Evolutionary conservation across 2,888 invertebrate species (phyloP), one percentile per base, ranked within the genome.

Genomic region (Phasia obesa): DNA sequence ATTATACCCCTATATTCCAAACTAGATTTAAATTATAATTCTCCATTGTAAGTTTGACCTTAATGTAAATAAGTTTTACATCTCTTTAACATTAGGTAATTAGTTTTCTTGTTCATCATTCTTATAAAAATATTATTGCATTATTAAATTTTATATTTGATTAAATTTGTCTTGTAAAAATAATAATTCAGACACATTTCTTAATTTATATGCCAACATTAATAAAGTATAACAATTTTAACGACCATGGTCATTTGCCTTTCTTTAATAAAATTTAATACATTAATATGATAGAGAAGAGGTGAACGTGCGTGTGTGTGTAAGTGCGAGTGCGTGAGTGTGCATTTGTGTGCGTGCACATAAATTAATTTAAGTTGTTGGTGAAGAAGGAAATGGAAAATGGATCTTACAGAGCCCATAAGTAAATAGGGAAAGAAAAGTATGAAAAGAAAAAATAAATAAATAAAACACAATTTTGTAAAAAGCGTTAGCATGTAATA

Each of bases 211-310:
- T 59, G 9, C 13, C 51, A 53, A 53, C 31, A 76, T 53, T 53
- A 76, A 60, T 60, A 57, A 53, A 53, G 13, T 70, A 44, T 53
- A 53, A 51, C 55, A 65, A 25, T 64, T 77, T 57, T 42, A 74
- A 51, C 44, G 57, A 69, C 60, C 51, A 59, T 35, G 69, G 73
- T 53, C 64, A 70, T 78, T 73, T 64, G 78, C 69, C 53, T 69
- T 71, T 67, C 25, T 51, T 74, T 31, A 57, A 73, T 82, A 77
- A 55, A 69, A 64, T 69, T 77, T 59, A 59, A 69, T 64, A 62
- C 51, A 70, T 38, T 69, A 57, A 60, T 19, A 17, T 19, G 31
- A 15, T 1, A 11, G 31, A 11, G 27, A 15, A 2, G 15, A 13
- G n/a, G 17, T 25, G 3, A 35, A 9, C 21, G 23, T 42, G 15